Percentiles rank a stretch among this genome's conserved stretches.
These are phyloP conservation scores for Amblyjoppa fuscipennis DNA, from an alignment of 2,888 invertebrate species.

Conservation along the genomic window DNA sequence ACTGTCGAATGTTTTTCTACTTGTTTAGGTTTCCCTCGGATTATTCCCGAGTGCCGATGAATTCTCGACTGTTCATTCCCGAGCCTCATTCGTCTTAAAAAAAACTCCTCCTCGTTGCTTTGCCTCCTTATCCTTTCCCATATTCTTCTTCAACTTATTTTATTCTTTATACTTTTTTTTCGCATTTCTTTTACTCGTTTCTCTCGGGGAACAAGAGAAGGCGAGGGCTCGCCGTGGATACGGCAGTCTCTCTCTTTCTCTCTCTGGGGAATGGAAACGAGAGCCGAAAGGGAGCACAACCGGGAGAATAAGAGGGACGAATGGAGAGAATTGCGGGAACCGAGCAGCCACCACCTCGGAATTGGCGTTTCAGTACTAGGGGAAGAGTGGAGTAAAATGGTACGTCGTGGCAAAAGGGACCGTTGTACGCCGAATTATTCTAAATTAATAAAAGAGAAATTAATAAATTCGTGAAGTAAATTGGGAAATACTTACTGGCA, in stretches of 20 bases:
- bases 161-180: background rate
- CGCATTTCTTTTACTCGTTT: background rate
- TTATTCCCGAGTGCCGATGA: background rate
- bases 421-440: no score
- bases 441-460: no score
- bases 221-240: background rate
- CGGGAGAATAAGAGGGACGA: background rate
- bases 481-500: no score
- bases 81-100: background rate
- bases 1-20: no score
- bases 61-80: background rate
- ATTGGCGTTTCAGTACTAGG: background rate
- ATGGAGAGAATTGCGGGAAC: background rate
- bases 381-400: background rate
- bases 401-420: no score
- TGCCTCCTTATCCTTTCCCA: background rate
- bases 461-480: no score
- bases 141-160: background rate
- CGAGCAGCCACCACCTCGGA: background rate
- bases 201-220: constrained; percentile 3
- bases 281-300: background rate
- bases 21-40: background rate
- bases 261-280: background rate
- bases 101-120: background rate
- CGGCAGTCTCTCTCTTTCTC: background rate